Conservation (phyloP, 2,113 vertebrate species). For the Pedionomus torquatus region DNA sequence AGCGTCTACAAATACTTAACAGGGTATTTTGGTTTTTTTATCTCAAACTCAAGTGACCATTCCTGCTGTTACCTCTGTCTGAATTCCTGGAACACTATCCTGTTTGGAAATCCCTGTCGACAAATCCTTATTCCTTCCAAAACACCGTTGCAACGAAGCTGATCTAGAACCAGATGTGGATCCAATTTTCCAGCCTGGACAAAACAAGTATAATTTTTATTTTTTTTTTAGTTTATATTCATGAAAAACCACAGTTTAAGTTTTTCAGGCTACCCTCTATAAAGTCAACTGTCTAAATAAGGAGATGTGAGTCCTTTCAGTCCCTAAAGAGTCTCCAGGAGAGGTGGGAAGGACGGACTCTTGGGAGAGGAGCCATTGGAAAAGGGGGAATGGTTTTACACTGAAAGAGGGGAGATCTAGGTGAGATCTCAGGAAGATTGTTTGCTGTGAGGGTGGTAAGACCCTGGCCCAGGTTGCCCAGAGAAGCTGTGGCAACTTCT, state of each 20-base stretch:
- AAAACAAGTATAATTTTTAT: not conserved
- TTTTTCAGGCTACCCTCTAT: not conserved
- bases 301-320: no score
- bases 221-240: not conserved
- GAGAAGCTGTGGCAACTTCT: no score
- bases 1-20: not conserved
- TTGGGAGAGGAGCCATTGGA: no score
- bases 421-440: no score
- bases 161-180: slow-evolving; percentile 94
- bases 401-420: no score
- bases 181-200: slow-evolving; percentile 93
- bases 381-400: no score
- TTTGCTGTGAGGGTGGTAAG: no score
- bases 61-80: slow-evolving; percentile 86
- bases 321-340: no score
- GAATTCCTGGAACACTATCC: slow-evolving; percentile 98
- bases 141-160: slow-evolving; percentile 95
- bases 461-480: no score
- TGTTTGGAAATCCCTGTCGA: slow-evolving; percentile 97
- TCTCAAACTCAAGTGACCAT: not conserved
- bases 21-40: not conserved
- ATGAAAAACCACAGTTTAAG: not conserved
- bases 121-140: slow-evolving; percentile 97
- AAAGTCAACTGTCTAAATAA: not conserved
- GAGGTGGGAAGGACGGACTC: no score